Conservation (phyloP, 2,113 vertebrate species). For the Bubalus kerabau region DNA sequence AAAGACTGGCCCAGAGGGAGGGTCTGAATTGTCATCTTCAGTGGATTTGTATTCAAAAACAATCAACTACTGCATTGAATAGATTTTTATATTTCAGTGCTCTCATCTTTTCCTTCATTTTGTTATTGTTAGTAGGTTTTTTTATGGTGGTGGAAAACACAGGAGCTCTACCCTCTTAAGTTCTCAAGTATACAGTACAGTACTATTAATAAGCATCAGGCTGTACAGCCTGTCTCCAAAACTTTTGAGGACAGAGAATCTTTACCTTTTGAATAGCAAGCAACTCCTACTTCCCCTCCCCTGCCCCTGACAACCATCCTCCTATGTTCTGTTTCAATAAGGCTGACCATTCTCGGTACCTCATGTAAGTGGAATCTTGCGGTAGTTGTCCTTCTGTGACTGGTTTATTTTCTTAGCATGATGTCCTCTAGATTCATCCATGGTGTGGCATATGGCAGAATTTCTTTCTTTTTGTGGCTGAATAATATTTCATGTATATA, state of each 20-base stretch:
- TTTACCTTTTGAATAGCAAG: neutral
- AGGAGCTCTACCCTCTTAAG: neutral
- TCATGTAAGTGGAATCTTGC: neutral
- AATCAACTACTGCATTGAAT: neutral
- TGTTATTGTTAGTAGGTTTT: neutral
- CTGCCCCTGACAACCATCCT: neutral
- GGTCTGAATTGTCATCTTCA: neutral
- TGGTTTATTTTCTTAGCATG: neutral
- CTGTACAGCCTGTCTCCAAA: neutral
- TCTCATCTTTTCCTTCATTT: neutral
- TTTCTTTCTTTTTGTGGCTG: neutral
- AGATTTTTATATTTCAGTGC: neutral
- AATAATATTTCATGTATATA: neutral
- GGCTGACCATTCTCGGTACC: neutral
- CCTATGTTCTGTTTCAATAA: neutral
- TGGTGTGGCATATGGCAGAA: neutral
- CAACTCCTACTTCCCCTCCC: neutral
- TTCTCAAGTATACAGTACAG: neutral
- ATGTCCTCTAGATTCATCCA: neutral
- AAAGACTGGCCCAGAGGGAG: neutral
- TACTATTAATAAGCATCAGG: neutral
- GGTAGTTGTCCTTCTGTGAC: neutral
- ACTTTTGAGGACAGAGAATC: neutral
- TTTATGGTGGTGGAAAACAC: neutral
- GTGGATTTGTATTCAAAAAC: constrained; percentile 24